Percentiles rank a stretch among this genome's conserved stretches.
Evolutionary conservation across 2,888 invertebrate genomes (phyloP).

Genomic region (Rugalucina vietnamica): DNA sequence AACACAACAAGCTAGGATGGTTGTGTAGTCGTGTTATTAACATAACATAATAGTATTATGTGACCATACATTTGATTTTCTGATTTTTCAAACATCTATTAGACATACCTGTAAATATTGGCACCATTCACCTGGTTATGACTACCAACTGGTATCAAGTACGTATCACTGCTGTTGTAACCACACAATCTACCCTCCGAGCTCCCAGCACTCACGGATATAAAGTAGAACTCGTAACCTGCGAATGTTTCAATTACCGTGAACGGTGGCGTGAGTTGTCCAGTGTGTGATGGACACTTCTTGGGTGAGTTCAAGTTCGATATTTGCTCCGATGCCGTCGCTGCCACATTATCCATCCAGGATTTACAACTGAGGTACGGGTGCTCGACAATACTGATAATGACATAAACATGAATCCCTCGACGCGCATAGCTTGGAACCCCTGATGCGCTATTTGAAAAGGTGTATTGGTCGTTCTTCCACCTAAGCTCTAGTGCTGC

Average conservation of each 20-base stretch:
- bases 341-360: conserved; percentile 12
- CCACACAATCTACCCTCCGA: conserved; percentile 31
- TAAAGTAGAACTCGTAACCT: conserved; percentile 25
- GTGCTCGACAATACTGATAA: conserved; percentile 23
- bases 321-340: not conserved
- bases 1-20: too few species aligned
- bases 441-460: not conserved
- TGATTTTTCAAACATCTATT: too few species aligned
- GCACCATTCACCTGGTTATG: conserved; percentile 46
- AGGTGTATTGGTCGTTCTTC: conserved; percentile 23
- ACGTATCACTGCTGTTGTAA: conserved; percentile 11
- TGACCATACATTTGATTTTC: too few species aligned
- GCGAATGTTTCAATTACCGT: not conserved
- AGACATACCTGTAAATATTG: conserved; percentile 59
- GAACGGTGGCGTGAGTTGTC: conserved; percentile 4
- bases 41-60: too few species aligned
- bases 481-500: not conserved
- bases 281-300: conserved; percentile 27
- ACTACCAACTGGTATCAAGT: conserved; percentile 20
- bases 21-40: too few species aligned
- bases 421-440: conserved; percentile 25
- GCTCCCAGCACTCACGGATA: not conserved
- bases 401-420: conserved; percentile 36
- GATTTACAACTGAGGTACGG: conserved; percentile 34
- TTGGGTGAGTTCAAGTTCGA: not conserved